phyloP scores from a whole-genome alignment of 1,140 invertebrate species.

The Chelonus insularis region DNA sequence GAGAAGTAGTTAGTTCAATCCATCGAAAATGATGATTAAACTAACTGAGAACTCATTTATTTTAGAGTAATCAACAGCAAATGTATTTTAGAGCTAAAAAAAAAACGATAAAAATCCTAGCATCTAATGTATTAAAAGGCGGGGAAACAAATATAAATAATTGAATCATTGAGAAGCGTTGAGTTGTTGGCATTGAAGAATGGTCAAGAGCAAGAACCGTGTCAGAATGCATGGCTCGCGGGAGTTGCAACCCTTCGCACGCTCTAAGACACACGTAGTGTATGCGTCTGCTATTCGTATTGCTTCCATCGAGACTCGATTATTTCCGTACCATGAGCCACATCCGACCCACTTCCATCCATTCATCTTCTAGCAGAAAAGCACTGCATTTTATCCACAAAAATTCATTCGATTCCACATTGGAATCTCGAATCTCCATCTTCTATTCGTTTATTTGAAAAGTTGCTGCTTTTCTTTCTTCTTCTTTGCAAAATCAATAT shows the following conservation, averaged over 20 bases:
- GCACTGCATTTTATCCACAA: conserved; percentile 4
- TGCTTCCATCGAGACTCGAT: conserved; percentile 20
- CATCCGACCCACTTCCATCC: conserved; percentile 32
- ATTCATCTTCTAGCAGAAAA: conserved; percentile 37
- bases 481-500: too few relatives aligned
- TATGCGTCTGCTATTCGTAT: conserved; percentile 5
- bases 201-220: conserved; percentile 53
- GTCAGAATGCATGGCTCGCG: conserved; percentile 42
- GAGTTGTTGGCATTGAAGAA: conserved; percentile 45
- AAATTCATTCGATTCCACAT: background rate
- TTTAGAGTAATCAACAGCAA: background rate
- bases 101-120: background rate
- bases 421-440: background rate
- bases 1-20: conserved; percentile 29
- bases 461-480: background rate
- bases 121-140: background rate
- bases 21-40: background rate
- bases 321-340: conserved; percentile 29
- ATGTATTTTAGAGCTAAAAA: background rate
- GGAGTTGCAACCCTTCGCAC: conserved; percentile 39
- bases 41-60: too few relatives aligned
- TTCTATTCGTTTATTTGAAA: background rate
- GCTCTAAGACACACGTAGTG: conserved; percentile 17
- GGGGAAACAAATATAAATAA: conserved; percentile 2
- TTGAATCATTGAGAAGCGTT: conserved; percentile 15